phyloP scores from a whole-genome alignment of 2,797 vertebrate genomes.

The Melanogrammus aeglefinus region DNA sequence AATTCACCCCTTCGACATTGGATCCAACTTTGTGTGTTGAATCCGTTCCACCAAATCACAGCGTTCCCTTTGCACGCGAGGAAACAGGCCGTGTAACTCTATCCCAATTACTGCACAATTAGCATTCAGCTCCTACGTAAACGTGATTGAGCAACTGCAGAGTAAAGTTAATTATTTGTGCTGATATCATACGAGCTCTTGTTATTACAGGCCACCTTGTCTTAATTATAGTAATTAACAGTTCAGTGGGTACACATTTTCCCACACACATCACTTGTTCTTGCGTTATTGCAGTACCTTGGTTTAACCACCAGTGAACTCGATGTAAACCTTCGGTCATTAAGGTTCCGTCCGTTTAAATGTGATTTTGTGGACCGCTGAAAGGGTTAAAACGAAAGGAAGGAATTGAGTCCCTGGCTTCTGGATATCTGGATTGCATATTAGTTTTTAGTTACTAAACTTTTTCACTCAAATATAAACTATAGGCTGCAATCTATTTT shows the following conservation, averaged over 20 bases:
- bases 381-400: neutral
- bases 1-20: neutral
- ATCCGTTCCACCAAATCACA: neutral
- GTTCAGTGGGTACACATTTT: neutral
- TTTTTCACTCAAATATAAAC: neutral
- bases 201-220: neutral
- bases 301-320: neutral
- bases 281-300: neutral
- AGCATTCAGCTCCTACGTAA: neutral
- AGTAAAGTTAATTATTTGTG: neutral
- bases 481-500: neutral
- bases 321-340: neutral
- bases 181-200: neutral
- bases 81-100: neutral
- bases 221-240: slow-evolving; percentile 3
- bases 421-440: neutral
- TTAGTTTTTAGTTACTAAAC: neutral
- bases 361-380: neutral
- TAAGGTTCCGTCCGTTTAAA: neutral
- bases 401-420: neutral
- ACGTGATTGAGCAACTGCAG: neutral
- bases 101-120: neutral
- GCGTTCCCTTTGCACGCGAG: neutral
- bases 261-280: neutral
- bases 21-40: neutral